Conservation (phyloP, 2,113 vertebrate species). For the Saimiri boliviensis region DNA sequence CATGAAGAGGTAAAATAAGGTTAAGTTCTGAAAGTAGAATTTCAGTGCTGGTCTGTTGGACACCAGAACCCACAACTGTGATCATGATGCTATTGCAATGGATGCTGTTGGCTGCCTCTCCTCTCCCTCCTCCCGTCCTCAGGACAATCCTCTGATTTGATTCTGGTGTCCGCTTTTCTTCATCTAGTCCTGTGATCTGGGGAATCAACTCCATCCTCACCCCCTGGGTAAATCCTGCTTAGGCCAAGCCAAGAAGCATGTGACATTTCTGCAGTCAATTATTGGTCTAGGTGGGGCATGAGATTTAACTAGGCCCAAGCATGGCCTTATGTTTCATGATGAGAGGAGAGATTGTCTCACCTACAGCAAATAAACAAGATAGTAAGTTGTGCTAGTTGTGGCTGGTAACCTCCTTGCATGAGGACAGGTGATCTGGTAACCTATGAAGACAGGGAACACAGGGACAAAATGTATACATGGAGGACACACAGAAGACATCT, state of each 20-base stretch:
- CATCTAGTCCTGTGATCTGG: background rate
- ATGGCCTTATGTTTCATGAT: background rate
- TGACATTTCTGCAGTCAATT: background rate
- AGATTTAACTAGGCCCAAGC: background rate
- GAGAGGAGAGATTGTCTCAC: background rate
- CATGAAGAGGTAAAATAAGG: background rate
- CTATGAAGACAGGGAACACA: background rate
- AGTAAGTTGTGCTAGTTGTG: background rate
- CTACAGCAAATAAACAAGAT: background rate
- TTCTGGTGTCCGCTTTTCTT: background rate
- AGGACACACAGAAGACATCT: background rate
- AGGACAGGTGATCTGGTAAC: background rate
- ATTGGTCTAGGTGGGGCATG: background rate
- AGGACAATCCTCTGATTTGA: background rate
- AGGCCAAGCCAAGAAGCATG: background rate
- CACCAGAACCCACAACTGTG: background rate
- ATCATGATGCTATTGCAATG: background rate
- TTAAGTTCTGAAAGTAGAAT: background rate
- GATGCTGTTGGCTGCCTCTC: background rate
- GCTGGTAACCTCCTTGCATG: background rate
- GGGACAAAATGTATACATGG: background rate
- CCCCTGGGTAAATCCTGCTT: background rate
- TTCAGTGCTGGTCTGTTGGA: background rate
- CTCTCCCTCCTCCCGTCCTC: background rate
- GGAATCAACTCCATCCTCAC: background rate